These are phyloP conservation scores for Gastrophryne carolinensis DNA, from an alignment of 2,797 vertebrate species.

Conservation along the genomic window DNA sequence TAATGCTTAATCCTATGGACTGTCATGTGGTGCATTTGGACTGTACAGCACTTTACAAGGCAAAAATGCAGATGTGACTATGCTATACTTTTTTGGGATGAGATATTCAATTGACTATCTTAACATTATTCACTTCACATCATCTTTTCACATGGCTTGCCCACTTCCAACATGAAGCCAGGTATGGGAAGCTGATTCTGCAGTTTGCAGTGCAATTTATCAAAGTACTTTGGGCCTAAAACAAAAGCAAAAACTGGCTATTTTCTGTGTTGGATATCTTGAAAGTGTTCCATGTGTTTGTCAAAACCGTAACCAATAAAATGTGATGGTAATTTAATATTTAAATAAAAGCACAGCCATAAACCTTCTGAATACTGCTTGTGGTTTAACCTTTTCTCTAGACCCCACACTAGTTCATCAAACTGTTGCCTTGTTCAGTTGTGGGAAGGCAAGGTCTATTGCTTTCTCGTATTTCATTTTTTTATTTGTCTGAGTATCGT, in stretches of 20 bases:
- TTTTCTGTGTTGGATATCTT: background rate
- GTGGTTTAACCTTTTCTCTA: conserved; percentile 30
- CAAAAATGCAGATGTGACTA: too few relatives aligned
- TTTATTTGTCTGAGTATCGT: background rate
- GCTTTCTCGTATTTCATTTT: conserved; percentile 9
- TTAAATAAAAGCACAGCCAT: background rate
- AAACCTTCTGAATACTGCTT: background rate
- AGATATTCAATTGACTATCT: too few relatives aligned
- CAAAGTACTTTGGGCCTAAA: conserved; percentile 27
- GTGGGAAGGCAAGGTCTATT: background rate
- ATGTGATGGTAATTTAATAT: conserved; percentile 4
- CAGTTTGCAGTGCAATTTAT: conserved; percentile 36
- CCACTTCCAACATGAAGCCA: conserved; percentile 38
- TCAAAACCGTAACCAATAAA: background rate
- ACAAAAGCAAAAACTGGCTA: conserved; percentile 2
- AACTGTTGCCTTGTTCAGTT: background rate
- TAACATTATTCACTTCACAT: conserved; percentile 34
- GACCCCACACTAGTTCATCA: conserved; percentile 8
- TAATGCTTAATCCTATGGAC: too few relatives aligned
- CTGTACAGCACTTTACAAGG: too few relatives aligned
- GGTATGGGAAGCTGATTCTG: conserved; percentile 41
- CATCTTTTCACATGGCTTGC: conserved; percentile 32
- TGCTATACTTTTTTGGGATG: too few relatives aligned
- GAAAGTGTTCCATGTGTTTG: background rate
- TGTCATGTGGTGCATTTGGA: too few relatives aligned